A percentile compares a stretch with the other conserved stretches of the same genome.
These are phyloP conservation scores for Galerucella pusilla DNA, from an alignment of 2,888 invertebrate species.

Conservation along the genomic window DNA sequence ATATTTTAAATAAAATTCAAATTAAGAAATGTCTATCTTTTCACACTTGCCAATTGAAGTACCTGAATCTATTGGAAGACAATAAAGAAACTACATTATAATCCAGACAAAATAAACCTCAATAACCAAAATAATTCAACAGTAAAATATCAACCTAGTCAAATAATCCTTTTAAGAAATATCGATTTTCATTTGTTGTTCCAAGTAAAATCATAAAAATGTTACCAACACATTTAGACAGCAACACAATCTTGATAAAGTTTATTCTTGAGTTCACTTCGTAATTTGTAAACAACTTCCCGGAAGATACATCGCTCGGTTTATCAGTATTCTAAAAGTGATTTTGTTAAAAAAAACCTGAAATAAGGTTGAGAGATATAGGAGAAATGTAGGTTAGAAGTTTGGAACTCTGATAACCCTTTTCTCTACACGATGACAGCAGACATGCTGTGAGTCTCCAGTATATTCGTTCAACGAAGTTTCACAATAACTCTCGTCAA, in stretches of 20 bases:
- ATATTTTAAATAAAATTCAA: too few species aligned
- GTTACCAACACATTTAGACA: background rate
- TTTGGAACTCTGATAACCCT: constrained; percentile 31
- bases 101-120: too few species aligned
- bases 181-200: background rate
- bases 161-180: background rate
- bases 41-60: too few species aligned
- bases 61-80: too few species aligned
- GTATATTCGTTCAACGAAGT: constrained; percentile 20
- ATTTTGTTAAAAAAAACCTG: constrained; percentile 18
- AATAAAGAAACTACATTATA: too few species aligned
- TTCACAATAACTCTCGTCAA: constrained; percentile 7
- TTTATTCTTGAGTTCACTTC: background rate
- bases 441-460: constrained; percentile 21
- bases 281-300: constrained; percentile 30
- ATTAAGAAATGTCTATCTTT: too few species aligned
- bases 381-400: constrained; percentile 18
- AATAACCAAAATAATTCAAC: too few species aligned
- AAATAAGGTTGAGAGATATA: constrained; percentile 17
- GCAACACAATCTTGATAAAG: constrained; percentile 3
- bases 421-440: constrained; percentile 22
- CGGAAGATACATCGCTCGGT: constrained; percentile 21
- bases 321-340: constrained; percentile 31
- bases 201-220: background rate
- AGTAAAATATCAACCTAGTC: too few species aligned